Evolutionary conservation across 1,140 invertebrate genomes (phyloP).

Genomic region (Zaprionus tsacasi): DNA sequence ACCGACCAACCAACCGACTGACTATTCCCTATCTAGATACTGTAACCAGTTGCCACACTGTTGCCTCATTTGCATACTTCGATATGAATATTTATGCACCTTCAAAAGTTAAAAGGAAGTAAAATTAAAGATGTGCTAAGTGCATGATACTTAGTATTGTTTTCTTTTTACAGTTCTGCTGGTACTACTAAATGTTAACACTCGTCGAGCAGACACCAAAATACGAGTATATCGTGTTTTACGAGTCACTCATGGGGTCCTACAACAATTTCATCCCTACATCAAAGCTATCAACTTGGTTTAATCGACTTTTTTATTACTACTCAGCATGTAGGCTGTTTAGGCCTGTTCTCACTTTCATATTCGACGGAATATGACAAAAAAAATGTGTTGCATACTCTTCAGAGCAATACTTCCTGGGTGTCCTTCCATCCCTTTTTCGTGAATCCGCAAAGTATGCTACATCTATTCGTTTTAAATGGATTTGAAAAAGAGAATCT

Average conservation of each 20-base stretch:
- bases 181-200: not conserved
- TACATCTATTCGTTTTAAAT: not conserved
- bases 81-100: slow-evolving; percentile 34
- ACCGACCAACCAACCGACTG: slow-evolving; percentile 28
- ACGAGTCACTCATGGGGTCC: not conserved
- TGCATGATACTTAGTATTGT: slow-evolving; percentile 42
- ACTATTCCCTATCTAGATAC: slow-evolving; percentile 41
- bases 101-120: slow-evolving; percentile 50
- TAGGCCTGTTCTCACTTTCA: not conserved
- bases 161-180: not conserved
- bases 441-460: not conserved
- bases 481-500: too few relatives aligned
- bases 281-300: not conserved
- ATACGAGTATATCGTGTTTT: not conserved
- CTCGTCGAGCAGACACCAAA: not conserved
- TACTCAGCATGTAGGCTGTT: not conserved
- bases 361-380: too few relatives aligned
- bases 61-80: slow-evolving; percentile 58
- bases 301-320: slow-evolving; percentile 1
- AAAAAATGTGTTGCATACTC: not conserved
- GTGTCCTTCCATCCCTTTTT: not conserved
- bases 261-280: slow-evolving; percentile 1
- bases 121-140: slow-evolving; percentile 72
- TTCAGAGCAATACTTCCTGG: not conserved
- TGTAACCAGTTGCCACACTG: slow-evolving; percentile 46